Evolutionary conservation across 2,797 vertebrate species (phyloP).

Genomic region (Scomberomorus guttatus): DNA sequence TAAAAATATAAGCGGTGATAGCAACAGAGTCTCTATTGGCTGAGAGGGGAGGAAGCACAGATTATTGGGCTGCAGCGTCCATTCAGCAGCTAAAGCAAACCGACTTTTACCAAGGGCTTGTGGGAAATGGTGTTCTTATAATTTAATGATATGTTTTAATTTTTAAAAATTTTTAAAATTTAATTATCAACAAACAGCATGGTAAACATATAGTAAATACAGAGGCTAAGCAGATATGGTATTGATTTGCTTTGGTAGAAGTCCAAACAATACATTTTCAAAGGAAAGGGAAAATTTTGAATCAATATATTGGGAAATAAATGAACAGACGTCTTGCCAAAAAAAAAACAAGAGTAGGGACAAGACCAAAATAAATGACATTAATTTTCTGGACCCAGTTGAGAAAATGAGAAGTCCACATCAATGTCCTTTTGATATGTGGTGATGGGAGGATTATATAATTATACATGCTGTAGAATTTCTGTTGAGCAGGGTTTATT

Average conservation of each 20-base stretch:
- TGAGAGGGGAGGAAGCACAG: conserved; percentile 54
- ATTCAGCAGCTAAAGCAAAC: conserved; percentile 59
- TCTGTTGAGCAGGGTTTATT: neutral
- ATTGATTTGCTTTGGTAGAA: no score
- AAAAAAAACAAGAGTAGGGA: neutral
- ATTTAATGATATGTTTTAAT: neutral
- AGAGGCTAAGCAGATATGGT: no score
- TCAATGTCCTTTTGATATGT: conserved; percentile 3
- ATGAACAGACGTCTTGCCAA: neutral
- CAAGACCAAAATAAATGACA: neutral
- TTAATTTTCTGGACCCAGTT: neutral
- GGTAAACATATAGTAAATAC: no score
- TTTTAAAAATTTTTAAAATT: neutral
- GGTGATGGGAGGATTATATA: neutral
- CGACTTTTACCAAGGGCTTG: conserved; percentile 53
- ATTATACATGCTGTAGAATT: neutral
- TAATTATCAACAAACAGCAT: no score
- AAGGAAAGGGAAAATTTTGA: no score
- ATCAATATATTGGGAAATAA: neutral
- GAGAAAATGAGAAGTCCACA: neutral
- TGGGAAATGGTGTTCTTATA: conserved; percentile 87
- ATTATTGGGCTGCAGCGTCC: conserved; percentile 85
- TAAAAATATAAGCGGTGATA: conserved; percentile 96
- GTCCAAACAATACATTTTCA: no score
- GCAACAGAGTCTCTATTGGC: conserved; percentile 95